These are phyloP conservation scores for Podabrus alpinus DNA, from an alignment of 2,888 invertebrate genomes.

Conservation along the genomic window DNA sequence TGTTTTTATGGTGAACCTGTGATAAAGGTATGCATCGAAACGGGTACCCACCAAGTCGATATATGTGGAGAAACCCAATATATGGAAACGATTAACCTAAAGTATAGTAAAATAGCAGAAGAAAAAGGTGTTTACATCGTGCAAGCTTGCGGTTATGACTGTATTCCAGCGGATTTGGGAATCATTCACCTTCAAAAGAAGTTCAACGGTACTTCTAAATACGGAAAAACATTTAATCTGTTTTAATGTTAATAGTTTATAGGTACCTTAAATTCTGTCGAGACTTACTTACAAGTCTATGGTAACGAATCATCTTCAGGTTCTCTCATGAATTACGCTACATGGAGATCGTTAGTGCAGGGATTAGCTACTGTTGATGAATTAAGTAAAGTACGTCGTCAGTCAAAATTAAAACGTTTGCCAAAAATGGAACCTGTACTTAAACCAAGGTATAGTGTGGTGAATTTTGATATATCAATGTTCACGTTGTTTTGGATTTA, in stretches of 20 bases:
- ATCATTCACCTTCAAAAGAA: slow-evolving; percentile 75
- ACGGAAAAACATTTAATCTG: neutral
- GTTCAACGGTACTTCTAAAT: slow-evolving; percentile 68
- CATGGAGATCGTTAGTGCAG: neutral
- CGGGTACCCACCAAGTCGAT: slow-evolving; percentile 85
- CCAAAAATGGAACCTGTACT: neutral
- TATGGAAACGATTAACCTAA: slow-evolving; percentile 62
- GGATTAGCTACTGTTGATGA: neutral
- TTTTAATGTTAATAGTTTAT: neutral
- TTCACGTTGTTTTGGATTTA: neutral
- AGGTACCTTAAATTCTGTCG: slow-evolving; percentile 6
- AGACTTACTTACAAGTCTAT: neutral
- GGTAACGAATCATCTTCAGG: neutral
- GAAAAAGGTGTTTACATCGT: slow-evolving; percentile 82
- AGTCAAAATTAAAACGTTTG: neutral
- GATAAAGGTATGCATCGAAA: slow-evolving; percentile 79
- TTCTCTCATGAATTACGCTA: neutral
- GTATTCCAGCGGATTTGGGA: slow-evolving; percentile 89
- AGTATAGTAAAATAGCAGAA: slow-evolving; percentile 74
- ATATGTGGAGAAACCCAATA: slow-evolving; percentile 87
- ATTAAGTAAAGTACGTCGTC: neutral
- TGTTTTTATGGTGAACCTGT: slow-evolving; percentile 88
- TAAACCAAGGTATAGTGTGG: neutral
- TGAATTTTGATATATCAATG: too few species aligned
- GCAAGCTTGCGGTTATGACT: slow-evolving; percentile 92